Evolutionary conservation across 1,140 invertebrate species (phyloP), one percentile per base, ranked within the genome.

Genomic region (Samia ricini): DNA sequence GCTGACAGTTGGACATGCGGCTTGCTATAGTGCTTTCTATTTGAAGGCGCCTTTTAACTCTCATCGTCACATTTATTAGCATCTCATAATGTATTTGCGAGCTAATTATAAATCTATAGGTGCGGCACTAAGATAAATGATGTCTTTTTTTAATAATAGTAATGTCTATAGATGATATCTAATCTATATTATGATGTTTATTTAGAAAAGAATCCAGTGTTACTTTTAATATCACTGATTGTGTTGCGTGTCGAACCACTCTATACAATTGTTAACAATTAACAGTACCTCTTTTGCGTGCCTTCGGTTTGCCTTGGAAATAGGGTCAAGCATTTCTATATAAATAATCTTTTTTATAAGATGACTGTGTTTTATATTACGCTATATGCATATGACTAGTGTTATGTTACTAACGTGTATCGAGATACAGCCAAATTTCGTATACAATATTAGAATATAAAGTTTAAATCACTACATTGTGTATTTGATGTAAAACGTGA

Each of bases 211-310:
- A 12, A 42, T 15, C 15, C 12, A n/a, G 33, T 15, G 12, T 10
- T 15, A 15, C 10, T 12, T 42, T 42, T 15, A 15, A 52, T 52
- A 52, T 52, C 51, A 22, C 65, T 71, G 71, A 74, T 76, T 69
- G 63, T 66, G 21, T 83, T 80, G 85, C 83, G 82, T 86, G 85
- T 72, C 56, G 67, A 60, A 72, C 71, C 71, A 69, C 79, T 80
- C 51, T 21, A 61, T 79, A 81, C 85, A 87, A 89, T 88, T 88
- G 81, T 85, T 80, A 73, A 79, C 77, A 89, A 89, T 89, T 89
- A 89, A 81, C 79, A 69, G 78, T 79, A 77, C 66, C 85, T 82
- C 82, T 86, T 86, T 85, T 71, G 85, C 83, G 83, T 86, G 83
- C 68, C 75, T 77, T 72, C 66, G 76, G 76, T 69, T 67, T 74